Evolutionary conservation across 2,113 vertebrate genomes (phyloP).

Genomic region (Chiloscyllium plagiosum): DNA sequence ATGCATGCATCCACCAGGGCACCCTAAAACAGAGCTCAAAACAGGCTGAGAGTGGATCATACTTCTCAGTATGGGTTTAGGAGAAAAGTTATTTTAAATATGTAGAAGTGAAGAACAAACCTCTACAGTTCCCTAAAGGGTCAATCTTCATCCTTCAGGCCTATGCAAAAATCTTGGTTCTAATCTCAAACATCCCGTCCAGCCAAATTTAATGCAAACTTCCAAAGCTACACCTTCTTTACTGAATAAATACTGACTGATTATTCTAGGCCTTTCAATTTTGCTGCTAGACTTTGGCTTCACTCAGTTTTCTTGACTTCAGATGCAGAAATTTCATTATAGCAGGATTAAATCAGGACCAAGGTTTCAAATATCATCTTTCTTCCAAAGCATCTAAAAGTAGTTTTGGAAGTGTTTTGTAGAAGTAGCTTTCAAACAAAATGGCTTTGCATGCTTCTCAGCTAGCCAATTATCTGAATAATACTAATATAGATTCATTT

Average conservation of each 20-base stretch:
- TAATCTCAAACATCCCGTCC: neutral
- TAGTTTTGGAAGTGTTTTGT: neutral
- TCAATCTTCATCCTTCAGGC: neutral
- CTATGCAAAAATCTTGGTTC: too few species aligned
- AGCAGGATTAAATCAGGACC: neutral
- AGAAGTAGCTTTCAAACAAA: neutral
- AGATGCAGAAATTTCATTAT: neutral
- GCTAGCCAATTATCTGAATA: neutral
- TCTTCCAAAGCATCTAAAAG: neutral
- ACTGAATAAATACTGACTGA: neutral
- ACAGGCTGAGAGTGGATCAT: neutral
- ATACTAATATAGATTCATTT: neutral
- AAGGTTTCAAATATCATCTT: neutral
- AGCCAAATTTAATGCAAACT: neutral
- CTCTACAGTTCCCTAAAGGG: neutral
- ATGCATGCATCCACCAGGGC: conserved; percentile 36
- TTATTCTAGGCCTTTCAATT: neutral
- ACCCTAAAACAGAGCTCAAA: neutral
- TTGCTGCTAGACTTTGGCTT: neutral
- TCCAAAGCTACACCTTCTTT: neutral
- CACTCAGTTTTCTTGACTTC: neutral
- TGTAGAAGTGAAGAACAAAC: neutral
- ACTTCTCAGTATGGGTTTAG: neutral
- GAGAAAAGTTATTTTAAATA: neutral
- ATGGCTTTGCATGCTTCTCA: neutral